Percentiles rank a stretch among this genome's conserved stretches.
These are phyloP conservation scores for Enteromius radiatus DNA, from an alignment of 2,797 vertebrate genomes.

Conservation along the genomic window DNA sequence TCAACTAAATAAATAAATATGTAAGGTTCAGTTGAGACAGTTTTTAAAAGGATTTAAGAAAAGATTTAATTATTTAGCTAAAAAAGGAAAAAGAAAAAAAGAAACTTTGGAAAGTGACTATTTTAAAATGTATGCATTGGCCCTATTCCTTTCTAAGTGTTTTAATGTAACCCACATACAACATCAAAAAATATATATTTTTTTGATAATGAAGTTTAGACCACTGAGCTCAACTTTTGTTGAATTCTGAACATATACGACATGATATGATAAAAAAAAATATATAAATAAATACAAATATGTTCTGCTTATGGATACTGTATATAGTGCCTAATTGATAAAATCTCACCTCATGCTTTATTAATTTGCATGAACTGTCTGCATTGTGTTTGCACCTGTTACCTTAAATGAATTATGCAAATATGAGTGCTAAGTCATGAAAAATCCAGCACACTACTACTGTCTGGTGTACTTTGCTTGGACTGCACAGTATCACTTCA, in stretches of 20 bases:
- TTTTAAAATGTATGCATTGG: too few species aligned
- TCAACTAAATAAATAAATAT: not conserved
- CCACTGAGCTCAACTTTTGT: not conserved
- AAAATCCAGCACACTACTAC: not conserved
- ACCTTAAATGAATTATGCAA: not conserved
- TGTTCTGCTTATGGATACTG: not conserved
- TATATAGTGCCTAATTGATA: conserved; percentile 3
- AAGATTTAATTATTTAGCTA: too few species aligned
- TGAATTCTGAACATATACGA: not conserved
- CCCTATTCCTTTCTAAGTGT: too few species aligned
- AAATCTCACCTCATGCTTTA: not conserved
- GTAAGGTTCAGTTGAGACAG: not conserved
- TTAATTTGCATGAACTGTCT: conserved; percentile 11
- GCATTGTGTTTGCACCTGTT: conserved; percentile 29
- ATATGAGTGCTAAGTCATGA: not conserved
- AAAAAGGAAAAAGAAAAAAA: too few species aligned
- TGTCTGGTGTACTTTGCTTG: not conserved
- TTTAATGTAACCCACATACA: not conserved
- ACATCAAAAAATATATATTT: not conserved
- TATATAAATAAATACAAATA: too few species aligned
- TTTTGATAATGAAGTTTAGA: not conserved
- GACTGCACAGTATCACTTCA: not conserved
- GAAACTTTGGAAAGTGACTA: too few species aligned
- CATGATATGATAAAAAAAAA: not conserved
- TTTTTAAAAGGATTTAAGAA: too few species aligned